Conservation (phyloP, 2,113 vertebrate species). For the Oceanites oceanicus region DNA sequence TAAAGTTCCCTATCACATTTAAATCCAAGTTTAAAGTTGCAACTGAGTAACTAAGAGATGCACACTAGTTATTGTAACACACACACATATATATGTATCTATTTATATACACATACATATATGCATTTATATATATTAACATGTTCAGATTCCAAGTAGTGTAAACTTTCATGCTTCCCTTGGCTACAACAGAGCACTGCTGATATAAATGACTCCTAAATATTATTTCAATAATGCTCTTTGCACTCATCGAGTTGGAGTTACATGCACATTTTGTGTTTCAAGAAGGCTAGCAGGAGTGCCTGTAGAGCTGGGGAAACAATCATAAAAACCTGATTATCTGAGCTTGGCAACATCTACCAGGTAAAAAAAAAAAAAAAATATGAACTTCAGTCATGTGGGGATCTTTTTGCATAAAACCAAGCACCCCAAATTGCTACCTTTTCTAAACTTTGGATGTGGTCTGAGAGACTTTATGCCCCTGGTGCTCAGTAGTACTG, state of each 20-base stretch:
- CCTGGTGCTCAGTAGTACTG: neutral
- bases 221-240: neutral
- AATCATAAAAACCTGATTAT: neutral
- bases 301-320: neutral
- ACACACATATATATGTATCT: neutral
- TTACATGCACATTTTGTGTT: neutral
- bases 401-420: neutral
- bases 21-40: neutral
- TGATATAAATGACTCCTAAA: neutral
- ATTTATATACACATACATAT: neutral
- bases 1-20: neutral
- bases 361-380: neutral
- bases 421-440: neutral
- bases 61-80: neutral
- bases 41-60: neutral
- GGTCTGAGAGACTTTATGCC: neutral
- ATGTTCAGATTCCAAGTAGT: neutral
- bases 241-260: neutral
- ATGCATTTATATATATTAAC: neutral
- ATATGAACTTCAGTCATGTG: fast-evolving
- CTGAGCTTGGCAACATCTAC: neutral
- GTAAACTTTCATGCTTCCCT: neutral
- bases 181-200: neutral
- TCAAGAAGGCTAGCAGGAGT: neutral
- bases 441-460: neutral